A percentile compares a stretch with the other conserved stretches of the same genome.
Evolutionary conservation across 2,797 vertebrate species (phyloP).

Genomic region (Alosa sapidissima): DNA sequence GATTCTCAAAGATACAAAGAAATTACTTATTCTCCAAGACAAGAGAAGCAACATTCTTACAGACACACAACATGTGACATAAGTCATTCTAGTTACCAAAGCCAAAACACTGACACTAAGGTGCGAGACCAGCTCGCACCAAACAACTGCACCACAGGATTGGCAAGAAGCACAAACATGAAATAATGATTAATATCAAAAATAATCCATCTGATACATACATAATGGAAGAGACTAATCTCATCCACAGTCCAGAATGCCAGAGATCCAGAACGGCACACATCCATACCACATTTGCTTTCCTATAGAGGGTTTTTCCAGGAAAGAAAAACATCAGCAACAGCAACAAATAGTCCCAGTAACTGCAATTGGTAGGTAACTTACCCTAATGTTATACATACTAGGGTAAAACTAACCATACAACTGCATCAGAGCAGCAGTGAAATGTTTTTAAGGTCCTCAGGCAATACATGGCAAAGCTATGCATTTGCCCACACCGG

Average conservation of each 20-base stretch:
- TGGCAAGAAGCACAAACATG: constrained; percentile 62
- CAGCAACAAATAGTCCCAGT: constrained; percentile 66
- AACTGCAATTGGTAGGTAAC: constrained; percentile 69
- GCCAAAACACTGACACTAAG: constrained; percentile 69
- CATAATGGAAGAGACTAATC: constrained; percentile 48
- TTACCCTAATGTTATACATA: constrained; percentile 68
- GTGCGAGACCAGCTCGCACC: constrained; percentile 75
- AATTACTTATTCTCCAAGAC: constrained; percentile 55
- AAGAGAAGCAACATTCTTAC: constrained; percentile 51
- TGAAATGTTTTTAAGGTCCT: constrained; percentile 52
- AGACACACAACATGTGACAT: constrained; percentile 55
- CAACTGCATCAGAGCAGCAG: constrained; percentile 64
- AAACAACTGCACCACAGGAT: constrained; percentile 61
- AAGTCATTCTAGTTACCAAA: constrained; percentile 30
- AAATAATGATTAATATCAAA: constrained; percentile 66
- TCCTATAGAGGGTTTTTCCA: constrained; percentile 44
- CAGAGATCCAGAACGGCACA: constrained; percentile 44
- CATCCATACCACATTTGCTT: constrained; percentile 47
- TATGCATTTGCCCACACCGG: constrained; percentile 52
- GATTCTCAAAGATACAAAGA: constrained; percentile 62
- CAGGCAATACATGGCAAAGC: constrained; percentile 53
- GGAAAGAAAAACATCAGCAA: constrained; percentile 31
- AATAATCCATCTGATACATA: constrained; percentile 63
- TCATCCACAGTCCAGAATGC: constrained; percentile 56
- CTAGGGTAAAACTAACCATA: constrained; percentile 55